Evolutionary conservation across 1,140 invertebrate genomes (phyloP), one percentile per base, ranked within the genome.

Genomic region (Orchestia grillus): DNA sequence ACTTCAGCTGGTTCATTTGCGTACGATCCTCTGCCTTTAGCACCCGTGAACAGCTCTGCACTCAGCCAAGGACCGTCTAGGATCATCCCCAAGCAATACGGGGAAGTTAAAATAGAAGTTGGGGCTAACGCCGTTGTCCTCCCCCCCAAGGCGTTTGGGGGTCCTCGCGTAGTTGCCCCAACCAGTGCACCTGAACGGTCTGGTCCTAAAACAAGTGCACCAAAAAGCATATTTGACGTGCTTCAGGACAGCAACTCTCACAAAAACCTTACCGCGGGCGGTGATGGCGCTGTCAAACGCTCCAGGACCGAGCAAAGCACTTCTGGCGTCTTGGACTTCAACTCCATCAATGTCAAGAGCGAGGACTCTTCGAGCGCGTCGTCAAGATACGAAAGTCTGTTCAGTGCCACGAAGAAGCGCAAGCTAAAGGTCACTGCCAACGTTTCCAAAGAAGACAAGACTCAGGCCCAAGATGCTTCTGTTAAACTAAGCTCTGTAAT

Each of bases 161-260:
- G 90, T 0, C 96, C 96, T 0, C 11, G 62, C 28, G 62, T 77
- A 3, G 62, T 28, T 1, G 28, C 62, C 28, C 28, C 62, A 15
- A 77, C 11, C 62, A 77, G 15, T 15, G 36, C 15, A 77, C 11
- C 62, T 23, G 15, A 3, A 77, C 62, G 28, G 62, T 36, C 15
- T 53, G 15, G 28, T 77, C 62, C 62, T 3, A 36, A 77, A 77
- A 15, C 62, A 3, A 77, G 62, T 77, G 62, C 62, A 40, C 47
- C 87, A 57, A 77, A 87, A 53, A 77, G 95, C 47, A 95, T 96
- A 28, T 96, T 96, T 57, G 44, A 53, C 15, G 96, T 16, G 40
- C 96, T 96, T 4, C 62, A 96, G 96, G 95, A 96, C 45, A 42
- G 95, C 95, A 62, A 96, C 88, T 53, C 47, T 6, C n/a, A n/a